Evolutionary conservation across 2,797 vertebrate species (phyloP).

Genomic region (Acanthopagrus latus): DNA sequence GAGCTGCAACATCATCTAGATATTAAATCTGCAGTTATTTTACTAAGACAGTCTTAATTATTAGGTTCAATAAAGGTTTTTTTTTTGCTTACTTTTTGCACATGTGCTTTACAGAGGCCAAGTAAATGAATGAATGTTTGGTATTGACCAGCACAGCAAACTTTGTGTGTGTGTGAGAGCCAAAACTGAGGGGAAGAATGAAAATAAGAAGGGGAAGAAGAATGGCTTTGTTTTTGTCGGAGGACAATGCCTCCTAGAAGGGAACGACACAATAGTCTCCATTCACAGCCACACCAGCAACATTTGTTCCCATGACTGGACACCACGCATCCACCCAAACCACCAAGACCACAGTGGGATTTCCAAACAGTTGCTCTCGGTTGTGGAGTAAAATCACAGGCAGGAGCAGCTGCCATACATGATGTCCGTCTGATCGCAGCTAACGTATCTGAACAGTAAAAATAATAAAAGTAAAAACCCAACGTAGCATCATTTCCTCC

Average conservation of each 20-base stretch:
- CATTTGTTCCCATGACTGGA: conserved; percentile 67
- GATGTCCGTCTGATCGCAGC: neutral
- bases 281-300: conserved; percentile 70
- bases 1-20: too few relatives aligned
- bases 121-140: conserved; percentile 14
- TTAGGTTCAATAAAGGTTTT: neutral
- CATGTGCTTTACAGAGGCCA: neutral
- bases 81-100: conserved; percentile 17
- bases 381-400: conserved; percentile 12
- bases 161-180: conserved; percentile 11
- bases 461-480: neutral
- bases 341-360: conserved; percentile 34
- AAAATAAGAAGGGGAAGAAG: conserved; percentile 33
- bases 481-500: conserved; percentile 13
- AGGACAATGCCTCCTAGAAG: conserved; percentile 70
- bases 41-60: neutral
- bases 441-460: conserved; percentile 12
- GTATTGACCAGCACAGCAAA: conserved; percentile 32
- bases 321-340: conserved; percentile 56
- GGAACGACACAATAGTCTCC: conserved; percentile 65
- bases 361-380: conserved; percentile 24
- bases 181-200: conserved; percentile 1
- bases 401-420: conserved; percentile 1
- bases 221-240: conserved; percentile 63
- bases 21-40: neutral